Evolutionary conservation across 2,113 vertebrate genomes (phyloP), one percentile per base, ranked within the genome.

Genomic region (Chlorodrepanis virens): DNA sequence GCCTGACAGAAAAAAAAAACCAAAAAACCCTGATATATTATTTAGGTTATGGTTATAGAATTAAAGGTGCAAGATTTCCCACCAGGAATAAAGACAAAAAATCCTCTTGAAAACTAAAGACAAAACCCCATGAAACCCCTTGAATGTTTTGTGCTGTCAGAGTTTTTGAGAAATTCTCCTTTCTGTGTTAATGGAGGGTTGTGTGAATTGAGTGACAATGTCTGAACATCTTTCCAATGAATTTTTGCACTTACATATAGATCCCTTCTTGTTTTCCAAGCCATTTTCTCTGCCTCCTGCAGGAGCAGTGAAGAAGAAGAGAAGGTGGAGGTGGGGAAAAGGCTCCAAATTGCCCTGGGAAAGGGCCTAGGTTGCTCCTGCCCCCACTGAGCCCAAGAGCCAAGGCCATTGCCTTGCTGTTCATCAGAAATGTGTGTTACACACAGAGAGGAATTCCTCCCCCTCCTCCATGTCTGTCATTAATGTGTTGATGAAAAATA

Each of bases 1-100:
- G 87, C 94, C 90, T 97, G 93, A 97, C 96, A 97, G 92, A 40
- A 84, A 53, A 53, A 77, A 77, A 70, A 50, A 59, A 49, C 1
- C 12, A 12, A 8, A 14, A 24, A 20, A n/a, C 2, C 4, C 70
- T 93, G 90, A 97, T 96, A 90, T 97, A 95, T 97, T 97, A 97
- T 97, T 97, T 97, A 96, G 86, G 94, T 97, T 97, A 94, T 96
- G 86, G 94, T 95, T 92, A 91, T n/a, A 83, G 90, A 94, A 95
- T 96, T 97, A 94, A 95, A 97, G 93, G 86, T 27, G 10, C 68
- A 95, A 94, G 82, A 49, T 95, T 89, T 95, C 83, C 86, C 72
- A 87, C 72, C 74, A 93, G 86, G 72, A 92, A 92, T 27, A 53
- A 87, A 74, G 47, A 35, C 79, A 83, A 84, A 84, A 64, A 79